These are phyloP conservation scores for Carassius gibelio DNA, from an alignment of 2,113 vertebrate genomes.

Conservation along the genomic window DNA sequence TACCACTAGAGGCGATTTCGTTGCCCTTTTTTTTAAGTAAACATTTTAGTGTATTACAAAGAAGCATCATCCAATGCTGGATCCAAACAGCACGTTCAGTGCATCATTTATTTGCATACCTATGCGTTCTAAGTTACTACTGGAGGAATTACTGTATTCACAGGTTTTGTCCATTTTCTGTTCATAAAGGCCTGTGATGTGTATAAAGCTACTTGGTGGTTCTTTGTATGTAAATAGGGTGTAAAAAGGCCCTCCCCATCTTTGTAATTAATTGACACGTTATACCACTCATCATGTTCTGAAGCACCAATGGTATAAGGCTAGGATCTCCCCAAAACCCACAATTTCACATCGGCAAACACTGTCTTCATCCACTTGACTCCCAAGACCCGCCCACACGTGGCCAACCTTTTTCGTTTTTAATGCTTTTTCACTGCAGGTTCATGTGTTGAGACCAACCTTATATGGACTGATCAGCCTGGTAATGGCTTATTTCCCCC, in stretches of 20 bases:
- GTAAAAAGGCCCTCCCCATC: slow-evolving; percentile 89
- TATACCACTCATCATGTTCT: slow-evolving; percentile 99
- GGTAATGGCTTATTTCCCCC: slow-evolving; percentile 95
- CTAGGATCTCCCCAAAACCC: slow-evolving; percentile 98
- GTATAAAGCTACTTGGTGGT: slow-evolving; percentile 84
- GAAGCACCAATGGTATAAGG: slow-evolving; percentile 97
- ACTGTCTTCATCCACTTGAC: slow-evolving; percentile 99
- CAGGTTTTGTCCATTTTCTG: slow-evolving; percentile 65
- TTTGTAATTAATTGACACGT: slow-evolving; percentile 99
- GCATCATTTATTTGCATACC: slow-evolving; percentile 51
- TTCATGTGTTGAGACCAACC: slow-evolving; percentile 98
- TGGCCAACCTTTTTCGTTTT: slow-evolving; percentile 99
- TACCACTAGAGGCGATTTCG: slow-evolving; percentile 40
- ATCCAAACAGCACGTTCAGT: slow-evolving; percentile 62
- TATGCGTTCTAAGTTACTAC: slow-evolving; percentile 31
- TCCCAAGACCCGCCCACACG: slow-evolving; percentile 99
- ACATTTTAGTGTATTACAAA: neutral
- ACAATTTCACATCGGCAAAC: slow-evolving; percentile 99
- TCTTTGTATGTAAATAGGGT: slow-evolving; percentile 98
- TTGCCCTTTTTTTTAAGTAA: slow-evolving; percentile 35
- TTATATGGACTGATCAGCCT: slow-evolving; percentile 94
- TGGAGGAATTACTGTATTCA: slow-evolving; percentile 32
- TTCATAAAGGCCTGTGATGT: slow-evolving; percentile 77
- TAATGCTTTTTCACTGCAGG: slow-evolving; percentile 97
- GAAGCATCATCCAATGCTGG: slow-evolving; percentile 43